Conservation (phyloP, 2,113 vertebrate genomes). For the Xyrauchen texanus region DNA sequence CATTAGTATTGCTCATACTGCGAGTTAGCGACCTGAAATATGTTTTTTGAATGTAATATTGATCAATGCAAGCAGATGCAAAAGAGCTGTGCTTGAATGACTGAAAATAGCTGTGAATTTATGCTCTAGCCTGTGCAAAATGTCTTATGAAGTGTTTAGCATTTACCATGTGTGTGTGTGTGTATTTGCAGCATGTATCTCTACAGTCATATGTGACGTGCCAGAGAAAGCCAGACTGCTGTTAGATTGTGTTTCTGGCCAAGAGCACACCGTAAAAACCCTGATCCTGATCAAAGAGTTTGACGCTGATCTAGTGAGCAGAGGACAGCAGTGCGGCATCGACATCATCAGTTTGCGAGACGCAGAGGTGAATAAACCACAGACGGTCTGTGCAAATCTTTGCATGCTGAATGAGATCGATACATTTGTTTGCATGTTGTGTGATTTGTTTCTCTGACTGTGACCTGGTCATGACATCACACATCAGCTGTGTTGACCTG, state of each 20-base stretch:
- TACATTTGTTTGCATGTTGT: neutral
- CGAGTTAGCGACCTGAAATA: no score
- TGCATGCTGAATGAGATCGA: neutral
- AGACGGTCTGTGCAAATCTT: neutral
- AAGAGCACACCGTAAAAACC: slow-evolving; percentile 73
- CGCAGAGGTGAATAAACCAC: slow-evolving; percentile 75
- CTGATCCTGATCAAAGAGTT: slow-evolving; percentile 84
- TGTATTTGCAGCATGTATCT: slow-evolving; percentile 75
- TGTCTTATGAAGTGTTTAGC: neutral
- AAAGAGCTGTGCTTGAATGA: no score
- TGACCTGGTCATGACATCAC: neutral
- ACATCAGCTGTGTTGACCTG: neutral
- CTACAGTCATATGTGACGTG: slow-evolving; percentile 85
- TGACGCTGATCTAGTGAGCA: slow-evolving; percentile 72
- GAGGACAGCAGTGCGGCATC: slow-evolving; percentile 78
- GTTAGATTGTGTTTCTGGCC: slow-evolving; percentile 75
- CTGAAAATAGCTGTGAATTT: no score
- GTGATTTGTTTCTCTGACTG: neutral
- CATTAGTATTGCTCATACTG: no score
- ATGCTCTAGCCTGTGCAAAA: no score
- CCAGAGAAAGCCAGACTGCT: slow-evolving; percentile 80
- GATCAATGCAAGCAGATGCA: no score
- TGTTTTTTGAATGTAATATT: no score
- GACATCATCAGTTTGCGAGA: slow-evolving; percentile 81
- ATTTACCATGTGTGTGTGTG: neutral